Evolutionary conservation across 2,888 invertebrate genomes (phyloP).

Genomic region (Rhamphomyia laevipes): DNA sequence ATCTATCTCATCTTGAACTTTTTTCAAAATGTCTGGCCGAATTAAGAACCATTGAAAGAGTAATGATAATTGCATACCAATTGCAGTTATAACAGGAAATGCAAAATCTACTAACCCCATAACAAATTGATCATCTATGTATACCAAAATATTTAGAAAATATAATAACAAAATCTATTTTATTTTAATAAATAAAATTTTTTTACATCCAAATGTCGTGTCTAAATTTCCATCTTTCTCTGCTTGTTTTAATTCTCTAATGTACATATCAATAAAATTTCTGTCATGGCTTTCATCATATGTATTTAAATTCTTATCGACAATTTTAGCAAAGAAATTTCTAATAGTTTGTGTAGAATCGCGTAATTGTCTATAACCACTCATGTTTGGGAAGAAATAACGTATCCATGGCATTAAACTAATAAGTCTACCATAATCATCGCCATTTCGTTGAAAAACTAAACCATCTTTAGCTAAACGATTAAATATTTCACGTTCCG

Average conservation of each 20-base stretch:
- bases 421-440: slow-evolving; percentile 48
- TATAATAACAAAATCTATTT: neutral
- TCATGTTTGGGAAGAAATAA: slow-evolving; percentile 45
- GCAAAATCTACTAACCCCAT: slow-evolving; percentile 47
- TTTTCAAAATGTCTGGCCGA: slow-evolving; percentile 44
- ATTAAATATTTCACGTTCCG: slow-evolving; percentile 41
- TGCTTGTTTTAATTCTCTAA: slow-evolving; percentile 44
- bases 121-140: slow-evolving; percentile 46
- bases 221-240: slow-evolving; percentile 28
- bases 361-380: slow-evolving; percentile 42
- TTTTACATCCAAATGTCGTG: slow-evolving; percentile 41
- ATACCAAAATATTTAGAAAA: slow-evolving; percentile 13
- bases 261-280: slow-evolving; percentile 51
- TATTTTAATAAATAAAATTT: neutral
- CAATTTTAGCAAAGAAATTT: slow-evolving; percentile 41
- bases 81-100: slow-evolving; percentile 47
- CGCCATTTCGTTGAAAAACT: slow-evolving; percentile 44
- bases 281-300: slow-evolving; percentile 39
- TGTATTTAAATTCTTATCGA: slow-evolving; percentile 39
- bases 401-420: slow-evolving; percentile 49
- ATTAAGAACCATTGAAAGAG: slow-evolving; percentile 44
- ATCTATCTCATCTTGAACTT: slow-evolving; percentile 51
- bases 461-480: slow-evolving; percentile 31
- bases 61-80: slow-evolving; percentile 40
- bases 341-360: slow-evolving; percentile 40